Conservation (phyloP, 1,140 invertebrate species). For the Hydropsyche tenuis region DNA sequence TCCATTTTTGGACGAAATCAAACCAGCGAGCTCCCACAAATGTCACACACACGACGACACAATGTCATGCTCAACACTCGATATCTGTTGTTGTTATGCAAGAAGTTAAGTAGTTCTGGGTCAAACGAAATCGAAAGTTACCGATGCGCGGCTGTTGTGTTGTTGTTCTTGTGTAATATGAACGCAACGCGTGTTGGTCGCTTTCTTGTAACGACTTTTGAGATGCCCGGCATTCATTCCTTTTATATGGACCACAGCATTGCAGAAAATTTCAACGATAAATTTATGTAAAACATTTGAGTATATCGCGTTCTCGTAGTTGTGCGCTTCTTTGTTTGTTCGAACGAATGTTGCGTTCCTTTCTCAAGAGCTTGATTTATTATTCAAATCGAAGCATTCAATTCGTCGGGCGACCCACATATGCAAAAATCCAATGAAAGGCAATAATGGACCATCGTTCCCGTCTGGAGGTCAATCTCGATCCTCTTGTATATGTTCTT, state of each 20-base stretch:
- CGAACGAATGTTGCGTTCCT: background rate
- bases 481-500: background rate
- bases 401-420: slow-evolving; percentile 19
- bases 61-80: slow-evolving; percentile 12
- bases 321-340: background rate
- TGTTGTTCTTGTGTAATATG: slow-evolving; percentile 10
- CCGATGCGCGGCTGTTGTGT: slow-evolving; percentile 15
- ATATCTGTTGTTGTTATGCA: slow-evolving; percentile 15
- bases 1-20: background rate
- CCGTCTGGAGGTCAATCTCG: slow-evolving; percentile 22
- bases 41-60: slow-evolving; percentile 3
- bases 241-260: background rate
- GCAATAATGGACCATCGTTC: slow-evolving; percentile 5
- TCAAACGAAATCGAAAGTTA: slow-evolving; percentile 26
- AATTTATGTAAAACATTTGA: slow-evolving; percentile 8
- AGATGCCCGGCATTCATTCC: background rate
- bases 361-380: slow-evolving; percentile 8
- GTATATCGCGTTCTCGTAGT: background rate
- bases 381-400: slow-evolving; percentile 22
- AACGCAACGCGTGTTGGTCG: slow-evolving; percentile 4
- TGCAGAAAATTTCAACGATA: background rate
- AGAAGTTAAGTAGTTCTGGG: slow-evolving; percentile 26
- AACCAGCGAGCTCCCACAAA: background rate
- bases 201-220: background rate
- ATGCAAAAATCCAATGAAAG: background rate